Conservation (phyloP, 2,797 vertebrate genomes). For the Iguana delicatissima region DNA sequence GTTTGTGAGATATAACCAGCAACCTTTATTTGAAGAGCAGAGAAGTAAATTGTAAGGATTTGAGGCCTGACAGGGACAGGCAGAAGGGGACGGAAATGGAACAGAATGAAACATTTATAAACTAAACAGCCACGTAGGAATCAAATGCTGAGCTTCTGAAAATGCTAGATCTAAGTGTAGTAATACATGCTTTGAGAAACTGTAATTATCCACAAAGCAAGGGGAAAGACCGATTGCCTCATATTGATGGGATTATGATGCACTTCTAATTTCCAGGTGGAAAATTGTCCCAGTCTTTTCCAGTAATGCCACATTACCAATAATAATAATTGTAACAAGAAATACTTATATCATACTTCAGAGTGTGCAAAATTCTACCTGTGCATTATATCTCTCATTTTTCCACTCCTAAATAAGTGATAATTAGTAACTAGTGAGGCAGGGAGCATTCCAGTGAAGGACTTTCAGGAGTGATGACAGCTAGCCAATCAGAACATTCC, state of each 20-base stretch:
- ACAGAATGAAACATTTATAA: constrained; percentile 23
- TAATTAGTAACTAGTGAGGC: not conserved
- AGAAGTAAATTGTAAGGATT: constrained; percentile 45
- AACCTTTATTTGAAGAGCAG: constrained; percentile 12
- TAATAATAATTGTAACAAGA: not conserved
- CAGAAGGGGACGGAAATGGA: not conserved
- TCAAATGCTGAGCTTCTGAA: not conserved
- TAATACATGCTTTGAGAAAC: not conserved
- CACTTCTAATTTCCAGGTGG: not conserved
- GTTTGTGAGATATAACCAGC: constrained; percentile 48
- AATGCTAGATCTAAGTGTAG: not conserved
- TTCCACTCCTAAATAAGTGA: not conserved
- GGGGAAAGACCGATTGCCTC: not conserved
- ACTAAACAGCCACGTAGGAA: not conserved
- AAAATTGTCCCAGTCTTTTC: not conserved
- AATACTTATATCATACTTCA: not conserved
- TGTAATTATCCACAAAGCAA: constrained; percentile 19
- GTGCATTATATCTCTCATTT: not conserved
- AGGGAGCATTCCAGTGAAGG: not conserved
- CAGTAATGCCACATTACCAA: not conserved
- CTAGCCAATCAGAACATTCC: not conserved
- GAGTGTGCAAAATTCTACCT: not conserved
- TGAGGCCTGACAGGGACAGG: not conserved
- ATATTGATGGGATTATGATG: not conserved
- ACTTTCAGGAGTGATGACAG: not conserved